phyloP scores from a whole-genome alignment of 2,797 vertebrate species.

The Enoplosus armatus region DNA sequence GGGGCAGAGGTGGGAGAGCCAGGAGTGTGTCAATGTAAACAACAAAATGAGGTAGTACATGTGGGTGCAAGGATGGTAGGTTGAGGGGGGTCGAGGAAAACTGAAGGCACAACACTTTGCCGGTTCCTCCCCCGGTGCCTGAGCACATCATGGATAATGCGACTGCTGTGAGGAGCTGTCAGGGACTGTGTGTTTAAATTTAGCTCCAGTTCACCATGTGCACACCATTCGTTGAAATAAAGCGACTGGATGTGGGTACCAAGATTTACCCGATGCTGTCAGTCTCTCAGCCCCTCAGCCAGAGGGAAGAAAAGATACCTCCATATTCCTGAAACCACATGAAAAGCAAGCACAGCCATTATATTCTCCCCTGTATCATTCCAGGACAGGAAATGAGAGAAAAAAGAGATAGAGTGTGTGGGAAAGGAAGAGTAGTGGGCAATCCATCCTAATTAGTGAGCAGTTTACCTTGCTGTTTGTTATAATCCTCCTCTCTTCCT shows the following conservation, averaged over 20 bases:
- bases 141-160: conserved; percentile 63
- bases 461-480: conserved; percentile 62
- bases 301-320: conserved; percentile 27
- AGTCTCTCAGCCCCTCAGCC: conserved; percentile 50
- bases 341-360: conserved; percentile 45
- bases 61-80: not conserved
- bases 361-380: conserved; percentile 30
- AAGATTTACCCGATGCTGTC: conserved; percentile 58
- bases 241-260: conserved; percentile 57
- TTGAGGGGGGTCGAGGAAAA: conserved; percentile 19
- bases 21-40: conserved; percentile 64
- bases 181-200: conserved; percentile 70
- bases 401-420: not conserved
- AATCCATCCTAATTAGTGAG: conserved; percentile 75
- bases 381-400: conserved; percentile 33
- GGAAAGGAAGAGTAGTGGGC: conserved; percentile 19
- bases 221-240: conserved; percentile 57
- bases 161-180: conserved; percentile 57
- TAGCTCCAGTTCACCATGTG: conserved; percentile 58
- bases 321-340: conserved; percentile 40
- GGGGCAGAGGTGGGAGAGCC: conserved; percentile 37
- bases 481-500: conserved; percentile 57
- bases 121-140: conserved; percentile 32
- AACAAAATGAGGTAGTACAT: conserved; percentile 48
- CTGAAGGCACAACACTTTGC: conserved; percentile 43